Evolutionary conservation across 1,140 invertebrate species (phyloP).

Genomic region (Glomeris maerens): DNA sequence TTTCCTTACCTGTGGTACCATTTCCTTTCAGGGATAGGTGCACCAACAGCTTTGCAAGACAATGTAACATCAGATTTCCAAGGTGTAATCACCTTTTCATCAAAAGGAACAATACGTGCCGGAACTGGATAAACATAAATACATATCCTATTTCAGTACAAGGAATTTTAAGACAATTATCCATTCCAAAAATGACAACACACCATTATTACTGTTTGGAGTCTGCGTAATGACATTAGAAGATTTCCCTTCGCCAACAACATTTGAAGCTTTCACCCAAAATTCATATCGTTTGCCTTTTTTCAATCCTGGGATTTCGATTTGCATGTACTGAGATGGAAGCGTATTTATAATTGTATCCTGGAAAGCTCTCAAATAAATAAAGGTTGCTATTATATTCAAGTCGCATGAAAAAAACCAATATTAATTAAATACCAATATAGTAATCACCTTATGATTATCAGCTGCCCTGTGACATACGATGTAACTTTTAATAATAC

Average conservation of each 20-base stretch:
- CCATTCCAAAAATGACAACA: background rate
- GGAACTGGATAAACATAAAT: slow-evolving; percentile 45
- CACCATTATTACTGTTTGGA: background rate
- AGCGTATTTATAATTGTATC: background rate
- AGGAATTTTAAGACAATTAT: background rate
- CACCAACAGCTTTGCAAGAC: slow-evolving; percentile 4
- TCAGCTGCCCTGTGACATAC: slow-evolving; percentile 51
- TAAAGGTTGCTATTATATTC: too few relatives aligned
- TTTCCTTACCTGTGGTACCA: slow-evolving; percentile 4
- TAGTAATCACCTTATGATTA: background rate
- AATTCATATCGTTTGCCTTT: background rate
- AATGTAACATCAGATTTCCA: slow-evolving; percentile 9
- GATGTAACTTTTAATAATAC: slow-evolving; percentile 81
- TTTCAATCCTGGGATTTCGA: background rate
- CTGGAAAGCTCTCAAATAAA: background rate
- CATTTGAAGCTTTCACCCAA: background rate
- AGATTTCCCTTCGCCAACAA: background rate
- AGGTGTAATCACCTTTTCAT: background rate
- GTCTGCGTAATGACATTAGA: background rate
- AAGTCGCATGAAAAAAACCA: too few relatives aligned
- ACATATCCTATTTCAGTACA: background rate
- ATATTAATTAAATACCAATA: too few relatives aligned
- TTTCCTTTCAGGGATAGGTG: background rate
- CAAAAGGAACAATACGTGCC: slow-evolving; percentile 65
- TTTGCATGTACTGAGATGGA: background rate